These are phyloP conservation scores for Flexamia atlantica DNA, from an alignment of 2,888 invertebrate genomes.

Conservation along the genomic window DNA sequence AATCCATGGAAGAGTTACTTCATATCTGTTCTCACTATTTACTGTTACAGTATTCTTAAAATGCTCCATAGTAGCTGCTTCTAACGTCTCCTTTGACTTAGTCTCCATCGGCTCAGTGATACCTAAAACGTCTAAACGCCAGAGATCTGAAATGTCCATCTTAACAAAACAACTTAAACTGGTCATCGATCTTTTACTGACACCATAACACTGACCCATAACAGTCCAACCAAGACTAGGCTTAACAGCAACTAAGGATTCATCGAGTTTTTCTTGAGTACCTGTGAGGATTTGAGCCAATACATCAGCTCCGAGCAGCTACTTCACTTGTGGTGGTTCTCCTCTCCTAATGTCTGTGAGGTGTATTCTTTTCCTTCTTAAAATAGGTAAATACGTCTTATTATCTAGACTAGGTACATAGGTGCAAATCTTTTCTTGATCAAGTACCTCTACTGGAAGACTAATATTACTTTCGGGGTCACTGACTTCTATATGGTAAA, in stretches of 20 bases:
- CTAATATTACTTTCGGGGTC: no score
- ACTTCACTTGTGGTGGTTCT: no score
- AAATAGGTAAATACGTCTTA: no score
- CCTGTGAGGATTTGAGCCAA: no score
- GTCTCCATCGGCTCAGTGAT: neutral
- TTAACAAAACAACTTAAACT: neutral
- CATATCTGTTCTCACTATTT: neutral
- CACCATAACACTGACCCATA: neutral
- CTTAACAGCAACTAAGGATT: neutral
- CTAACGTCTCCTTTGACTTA: neutral
- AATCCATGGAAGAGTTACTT: neutral
- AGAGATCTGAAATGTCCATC: conserved; percentile 11
- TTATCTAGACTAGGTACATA: no score
- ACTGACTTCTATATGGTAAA: no score
- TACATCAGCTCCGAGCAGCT: no score
- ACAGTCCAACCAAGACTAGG: neutral
- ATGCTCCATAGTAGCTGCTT: neutral
- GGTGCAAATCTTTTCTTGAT: no score
- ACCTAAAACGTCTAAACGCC: conserved; percentile 5
- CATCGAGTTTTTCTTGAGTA: no score
- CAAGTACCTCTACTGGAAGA: no score
- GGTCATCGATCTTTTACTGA: neutral
- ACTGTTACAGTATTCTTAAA: neutral
- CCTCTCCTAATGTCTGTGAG: no score
- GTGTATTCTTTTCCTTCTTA: no score